A percentile compares a stretch with the other conserved stretches of the same genome.
phyloP scores from a whole-genome alignment of 2,113 vertebrate species.

The Oreotragus oreotragus region DNA sequence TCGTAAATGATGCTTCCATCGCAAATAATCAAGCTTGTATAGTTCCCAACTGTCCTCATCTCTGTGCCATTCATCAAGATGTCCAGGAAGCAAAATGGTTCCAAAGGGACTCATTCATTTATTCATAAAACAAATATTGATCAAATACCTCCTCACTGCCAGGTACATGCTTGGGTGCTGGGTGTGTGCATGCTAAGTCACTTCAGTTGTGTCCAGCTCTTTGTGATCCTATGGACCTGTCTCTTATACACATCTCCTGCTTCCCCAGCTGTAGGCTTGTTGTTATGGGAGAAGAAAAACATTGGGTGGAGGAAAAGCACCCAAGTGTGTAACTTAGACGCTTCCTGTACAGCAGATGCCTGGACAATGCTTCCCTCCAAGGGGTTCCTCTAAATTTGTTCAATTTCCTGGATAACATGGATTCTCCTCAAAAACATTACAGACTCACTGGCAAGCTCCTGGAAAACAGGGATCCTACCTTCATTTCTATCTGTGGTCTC shows the following conservation, averaged over 20 bases:
- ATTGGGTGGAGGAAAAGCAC: constrained; percentile 26
- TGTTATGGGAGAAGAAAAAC: constrained; percentile 68
- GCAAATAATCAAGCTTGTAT: constrained; percentile 4
- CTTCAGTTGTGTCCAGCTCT: neutral
- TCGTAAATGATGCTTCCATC: neutral
- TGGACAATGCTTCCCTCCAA: neutral
- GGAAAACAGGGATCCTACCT: neutral
- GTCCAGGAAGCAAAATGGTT: neutral
- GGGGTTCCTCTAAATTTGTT: neutral
- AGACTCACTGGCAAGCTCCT: neutral
- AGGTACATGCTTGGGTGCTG: neutral
- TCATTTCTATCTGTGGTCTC: neutral
- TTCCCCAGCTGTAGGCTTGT: constrained; percentile 64
- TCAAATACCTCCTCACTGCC: neutral
- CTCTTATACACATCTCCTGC: no score
- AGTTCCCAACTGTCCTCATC: neutral
- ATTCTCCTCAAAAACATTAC: neutral
- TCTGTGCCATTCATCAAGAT: constrained; percentile 15
- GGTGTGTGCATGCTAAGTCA: neutral
- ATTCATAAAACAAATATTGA: neutral
- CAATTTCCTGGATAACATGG: neutral
- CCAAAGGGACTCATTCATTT: neutral
- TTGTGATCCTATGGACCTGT: neutral
- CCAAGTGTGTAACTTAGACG: neutral
- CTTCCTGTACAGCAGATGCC: neutral